Conservation (phyloP, 2,797 vertebrate genomes). For the Nannoperca australis region DNA sequence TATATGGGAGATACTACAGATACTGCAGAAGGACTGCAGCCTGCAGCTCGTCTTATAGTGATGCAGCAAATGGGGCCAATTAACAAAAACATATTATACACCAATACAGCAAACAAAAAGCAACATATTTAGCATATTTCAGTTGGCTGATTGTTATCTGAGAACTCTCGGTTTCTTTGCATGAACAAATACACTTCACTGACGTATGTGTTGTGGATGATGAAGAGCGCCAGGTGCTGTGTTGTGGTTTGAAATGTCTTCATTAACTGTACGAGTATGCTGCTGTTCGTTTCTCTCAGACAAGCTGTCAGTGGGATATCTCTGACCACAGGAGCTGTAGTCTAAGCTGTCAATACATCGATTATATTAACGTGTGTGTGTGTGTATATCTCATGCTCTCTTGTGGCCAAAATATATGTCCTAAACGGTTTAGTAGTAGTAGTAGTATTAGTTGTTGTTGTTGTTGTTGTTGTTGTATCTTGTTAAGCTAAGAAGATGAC, state of each 20-base stretch:
- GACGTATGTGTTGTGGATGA: not conserved
- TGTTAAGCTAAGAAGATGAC: not conserved
- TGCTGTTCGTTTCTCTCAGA: not conserved
- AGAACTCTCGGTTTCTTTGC: not conserved
- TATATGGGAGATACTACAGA: not conserved
- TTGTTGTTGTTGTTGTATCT: not conserved
- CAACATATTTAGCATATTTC: not conserved
- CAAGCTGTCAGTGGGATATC: not conserved
- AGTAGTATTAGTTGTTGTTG: not conserved
- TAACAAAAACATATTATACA: not conserved
- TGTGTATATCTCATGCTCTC: too few species aligned
- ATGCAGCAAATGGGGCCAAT: not conserved
- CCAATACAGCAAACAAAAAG: not conserved
- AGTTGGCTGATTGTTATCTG: not conserved
- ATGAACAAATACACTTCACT: not conserved
- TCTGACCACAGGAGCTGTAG: not conserved
- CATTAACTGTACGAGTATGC: not conserved
- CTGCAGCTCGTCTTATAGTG: not conserved
- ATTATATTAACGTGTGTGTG: too few species aligned
- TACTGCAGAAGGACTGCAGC: too few species aligned
- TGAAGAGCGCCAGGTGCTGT: not conserved
- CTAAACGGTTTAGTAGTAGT: not conserved
- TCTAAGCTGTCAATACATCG: not conserved
- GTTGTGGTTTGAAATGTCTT: conserved; percentile 13
- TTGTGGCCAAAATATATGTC: not conserved